Evolutionary conservation across 1,140 invertebrate species (phyloP), one percentile per base, ranked within the genome.

Genomic region (Drosophila baimaii): DNA sequence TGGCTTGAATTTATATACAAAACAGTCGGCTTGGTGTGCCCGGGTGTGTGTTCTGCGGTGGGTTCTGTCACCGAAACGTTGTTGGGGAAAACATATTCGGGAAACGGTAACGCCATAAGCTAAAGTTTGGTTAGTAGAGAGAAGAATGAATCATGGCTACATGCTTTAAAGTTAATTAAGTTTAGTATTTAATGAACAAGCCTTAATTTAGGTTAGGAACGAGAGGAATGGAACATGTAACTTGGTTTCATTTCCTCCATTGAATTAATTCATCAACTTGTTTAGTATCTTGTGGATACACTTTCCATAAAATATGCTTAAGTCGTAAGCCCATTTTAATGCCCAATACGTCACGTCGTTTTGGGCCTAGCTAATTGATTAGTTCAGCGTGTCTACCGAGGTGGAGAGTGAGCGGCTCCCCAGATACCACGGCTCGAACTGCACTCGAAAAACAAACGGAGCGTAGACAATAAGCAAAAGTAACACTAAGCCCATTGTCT

Each of bases 401-500:
- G 62, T 7, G 8, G 9, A 33, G 43, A 37, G 46, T 7, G 19
- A 17, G n/a, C 13, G 19, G 21, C 39, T 39, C 39, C 29, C 29
- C 27, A 33, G 15, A 33, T 52, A 39, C 23, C 21, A 49, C 21
- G 59, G 51, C 44, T 55, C 49, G 46, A 78, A 81, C 25, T 80
- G 65, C 84, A 79, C 83, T 86, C 83, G 72, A 88, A 88, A 82
- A 84, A 79, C 76, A 80, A 80, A 80, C 83, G 77, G 69, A 86
- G 76, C 83, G 77, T 56, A 86, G 71, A 86, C 72, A 89, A 86
- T 89, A 80, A 74, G 83, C 55, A 86, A 77, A 80, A 83, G 84
- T 80, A 89, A 79, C 84, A 86, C 79, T 86, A 86, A 86, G 84
- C 84, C 83, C 72, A 77, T 86, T 86, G 83, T 86, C 71, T 83